Evolutionary conservation across 2,113 vertebrate genomes (phyloP).

Genomic region (Odocoileus hemionus): DNA sequence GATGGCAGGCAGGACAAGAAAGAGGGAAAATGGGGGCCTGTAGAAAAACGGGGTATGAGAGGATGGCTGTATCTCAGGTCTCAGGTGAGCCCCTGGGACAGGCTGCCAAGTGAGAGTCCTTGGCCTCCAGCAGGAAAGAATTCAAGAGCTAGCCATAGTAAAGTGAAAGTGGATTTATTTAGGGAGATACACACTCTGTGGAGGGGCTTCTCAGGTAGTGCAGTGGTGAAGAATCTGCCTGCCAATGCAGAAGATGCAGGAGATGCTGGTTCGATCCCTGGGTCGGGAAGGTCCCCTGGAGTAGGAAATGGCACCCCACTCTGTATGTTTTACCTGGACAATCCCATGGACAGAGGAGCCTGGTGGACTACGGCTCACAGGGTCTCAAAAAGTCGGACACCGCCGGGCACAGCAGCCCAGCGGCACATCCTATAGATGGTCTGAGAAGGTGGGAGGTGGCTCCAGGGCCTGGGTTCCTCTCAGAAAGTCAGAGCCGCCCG

Average conservation of each 20-base stretch:
- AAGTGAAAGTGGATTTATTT: not conserved
- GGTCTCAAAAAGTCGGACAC: not conserved
- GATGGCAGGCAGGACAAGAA: not conserved
- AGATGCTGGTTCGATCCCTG: not conserved
- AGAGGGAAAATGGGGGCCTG: not conserved
- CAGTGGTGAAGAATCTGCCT: not conserved
- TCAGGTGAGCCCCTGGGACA: not conserved
- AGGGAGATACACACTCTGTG: not conserved
- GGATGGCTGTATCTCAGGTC: not conserved
- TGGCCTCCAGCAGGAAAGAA: not conserved
- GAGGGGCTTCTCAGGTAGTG: not conserved
- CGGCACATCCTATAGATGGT: fast-evolving
- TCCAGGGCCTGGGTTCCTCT: not conserved
- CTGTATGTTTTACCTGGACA: not conserved
- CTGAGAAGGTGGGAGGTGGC: not conserved
- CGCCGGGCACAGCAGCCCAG: not conserved
- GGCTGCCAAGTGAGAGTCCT: not conserved
- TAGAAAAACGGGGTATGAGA: not conserved
- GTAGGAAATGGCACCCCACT: not conserved
- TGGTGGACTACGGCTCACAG: not conserved
- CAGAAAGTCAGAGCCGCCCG: not conserved
- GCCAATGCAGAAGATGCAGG: not conserved
- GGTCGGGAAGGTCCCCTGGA: not conserved
- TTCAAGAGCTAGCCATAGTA: not conserved
- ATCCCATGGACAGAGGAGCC: not conserved